A percentile compares a stretch with the other conserved stretches of the same genome.
phyloP scores from a whole-genome alignment of 2,888 invertebrate genomes.

The Eupithecia abbreviata region DNA sequence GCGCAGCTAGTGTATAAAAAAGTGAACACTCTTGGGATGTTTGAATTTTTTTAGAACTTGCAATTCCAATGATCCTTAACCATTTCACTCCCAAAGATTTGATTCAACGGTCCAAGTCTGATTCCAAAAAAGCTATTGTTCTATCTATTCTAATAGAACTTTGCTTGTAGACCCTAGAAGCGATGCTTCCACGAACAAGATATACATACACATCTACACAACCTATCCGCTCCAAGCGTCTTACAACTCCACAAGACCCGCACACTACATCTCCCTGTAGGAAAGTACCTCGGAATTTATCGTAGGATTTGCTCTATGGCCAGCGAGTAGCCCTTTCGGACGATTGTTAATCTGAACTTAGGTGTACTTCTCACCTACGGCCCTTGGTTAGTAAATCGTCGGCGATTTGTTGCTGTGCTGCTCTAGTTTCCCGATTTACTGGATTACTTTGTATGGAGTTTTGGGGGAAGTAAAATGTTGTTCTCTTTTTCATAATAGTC shows the following conservation, averaged over 20 bases:
- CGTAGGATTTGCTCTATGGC: slow-evolving; percentile 58
- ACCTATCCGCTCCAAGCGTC: slow-evolving; percentile 32
- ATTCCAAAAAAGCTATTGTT: neutral
- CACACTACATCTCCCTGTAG: slow-evolving; percentile 22
- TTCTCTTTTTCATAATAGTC: neutral
- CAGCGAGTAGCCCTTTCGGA: slow-evolving; percentile 56
- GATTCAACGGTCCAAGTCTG: neutral
- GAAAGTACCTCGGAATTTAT: slow-evolving; percentile 54
- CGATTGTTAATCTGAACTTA: slow-evolving; percentile 66
- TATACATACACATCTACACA: slow-evolving; percentile 16
- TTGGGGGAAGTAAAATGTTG: neutral
- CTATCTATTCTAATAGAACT: neutral
- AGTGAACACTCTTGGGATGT: too few relatives aligned
- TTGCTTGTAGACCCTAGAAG: neutral
- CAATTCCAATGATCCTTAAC: neutral
- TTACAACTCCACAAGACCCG: slow-evolving; percentile 22
- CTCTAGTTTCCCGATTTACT: slow-evolving; percentile 51
- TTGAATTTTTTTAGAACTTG: too few relatives aligned
- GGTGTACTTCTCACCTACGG: slow-evolving; percentile 76
- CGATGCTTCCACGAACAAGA: neutral
- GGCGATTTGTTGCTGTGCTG: slow-evolving; percentile 55
- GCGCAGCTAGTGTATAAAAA: too few relatives aligned
- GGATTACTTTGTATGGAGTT: neutral
- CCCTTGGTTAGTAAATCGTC: slow-evolving; percentile 65
- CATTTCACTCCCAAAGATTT: neutral